phyloP scores from a whole-genome alignment of 2,113 vertebrate genomes.

The Lophura nycthemera region DNA sequence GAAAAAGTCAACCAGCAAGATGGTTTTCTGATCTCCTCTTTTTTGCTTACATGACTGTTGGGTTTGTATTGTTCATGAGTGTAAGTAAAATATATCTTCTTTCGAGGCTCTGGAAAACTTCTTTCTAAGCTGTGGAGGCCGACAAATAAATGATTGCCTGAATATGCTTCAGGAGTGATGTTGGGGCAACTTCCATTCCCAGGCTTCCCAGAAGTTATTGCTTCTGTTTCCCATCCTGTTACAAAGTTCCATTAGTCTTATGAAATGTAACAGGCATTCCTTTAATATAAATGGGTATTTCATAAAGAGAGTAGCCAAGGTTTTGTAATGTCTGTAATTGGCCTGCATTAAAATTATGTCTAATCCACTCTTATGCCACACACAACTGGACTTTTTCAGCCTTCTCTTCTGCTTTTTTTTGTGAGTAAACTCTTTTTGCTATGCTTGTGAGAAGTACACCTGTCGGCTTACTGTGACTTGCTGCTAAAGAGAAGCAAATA shows the following conservation, averaged over 20 bases:
- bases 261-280: neutral
- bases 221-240: neutral
- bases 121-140: neutral
- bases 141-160: neutral
- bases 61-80: neutral
- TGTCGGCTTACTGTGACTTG: neutral
- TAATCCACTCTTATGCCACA: neutral
- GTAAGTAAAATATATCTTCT: neutral
- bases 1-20: neutral
- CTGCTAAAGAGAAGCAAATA: neutral
- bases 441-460: neutral
- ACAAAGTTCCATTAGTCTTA: neutral
- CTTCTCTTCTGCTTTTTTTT: neutral
- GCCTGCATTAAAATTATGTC: neutral
- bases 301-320: neutral
- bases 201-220: neutral
- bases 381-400: neutral
- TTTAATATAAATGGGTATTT: neutral
- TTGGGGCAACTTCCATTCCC: neutral
- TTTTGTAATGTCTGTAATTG: slow-evolving; percentile 13
- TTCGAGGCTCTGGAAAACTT: neutral
- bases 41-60: neutral
- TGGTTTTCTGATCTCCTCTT: neutral
- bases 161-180: neutral
- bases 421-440: neutral